Base-by-base conservation (phyloP, 1,140 invertebrate genomes). In the Trichonephila clavipes region DNA sequence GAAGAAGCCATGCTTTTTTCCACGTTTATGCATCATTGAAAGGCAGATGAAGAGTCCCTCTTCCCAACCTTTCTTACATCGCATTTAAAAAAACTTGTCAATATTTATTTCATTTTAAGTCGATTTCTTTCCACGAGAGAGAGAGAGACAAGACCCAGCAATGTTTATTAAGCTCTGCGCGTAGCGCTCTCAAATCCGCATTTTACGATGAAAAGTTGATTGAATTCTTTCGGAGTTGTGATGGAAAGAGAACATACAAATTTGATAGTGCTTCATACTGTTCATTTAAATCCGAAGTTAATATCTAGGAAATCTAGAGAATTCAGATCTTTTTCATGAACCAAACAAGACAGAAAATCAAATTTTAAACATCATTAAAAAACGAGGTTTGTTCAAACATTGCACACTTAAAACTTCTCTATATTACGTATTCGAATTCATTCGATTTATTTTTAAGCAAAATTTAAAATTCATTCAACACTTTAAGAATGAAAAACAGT, bases 81-180 rank as follows among this genome's bases (percentile, higher is more conserved):
- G 72, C 92, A 93, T 93, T 93, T 93, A n/a, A n/a, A n/a, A 82
- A 93, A 93, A 88, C 92, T 93, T 93, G 92, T 93, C 92, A 93
- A 93, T 93, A 93, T 93, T 93, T 93, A 93, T 93, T 93, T 93
- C 92, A 88, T 66, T 93, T 81, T 93, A 93, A 93, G 85, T 93
- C 86, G 85, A 88, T 93, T 88, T 34, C 69, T 61, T 88, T 92
- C 62, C 44, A 28, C 64, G 62, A n/a, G n/a, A n/a, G n/a, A n/a
- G n/a, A n/a, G n/a, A n/a, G n/a, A n/a, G n/a, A 87, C 83, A 92
- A 58, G 81, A 40, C 59, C 28, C 64, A 34, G 51, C 51, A 81
- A 85, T 85, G 61, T 92, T 85, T 92, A 92, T 92, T 92, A 92
- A 72, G 51, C 81, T 40, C 28, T 77, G 34, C 72, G 34, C 34